These are phyloP conservation scores for Scelioninae gen. 2 DNA, from an alignment of 2,888 invertebrate species.

Conservation along the genomic window DNA sequence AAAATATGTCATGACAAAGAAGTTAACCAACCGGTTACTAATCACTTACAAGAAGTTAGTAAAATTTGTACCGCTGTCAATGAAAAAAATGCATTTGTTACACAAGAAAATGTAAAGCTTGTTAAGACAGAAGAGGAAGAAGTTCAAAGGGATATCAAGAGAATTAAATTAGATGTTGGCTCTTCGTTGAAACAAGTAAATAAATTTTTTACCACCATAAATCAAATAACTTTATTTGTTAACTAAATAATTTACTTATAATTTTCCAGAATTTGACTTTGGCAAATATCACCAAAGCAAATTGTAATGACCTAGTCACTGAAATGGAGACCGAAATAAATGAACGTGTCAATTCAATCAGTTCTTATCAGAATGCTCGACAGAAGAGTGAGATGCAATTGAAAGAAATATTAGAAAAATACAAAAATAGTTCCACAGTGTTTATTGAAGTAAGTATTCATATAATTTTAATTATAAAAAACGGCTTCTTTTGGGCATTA, in stretches of 20 bases:
- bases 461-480: no score
- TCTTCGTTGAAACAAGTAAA: conserved; percentile 65
- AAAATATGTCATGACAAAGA: conserved; percentile 51
- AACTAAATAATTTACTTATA: conserved; percentile 4
- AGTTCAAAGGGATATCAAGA: conserved; percentile 60
- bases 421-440: conserved; percentile 60
- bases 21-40: conserved; percentile 56
- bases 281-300: conserved; percentile 58
- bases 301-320: conserved; percentile 62
- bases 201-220: conserved; percentile 4
- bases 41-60: conserved; percentile 55
- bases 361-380: conserved; percentile 62
- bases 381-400: conserved; percentile 61
- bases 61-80: conserved; percentile 59
- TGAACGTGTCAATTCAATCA: conserved; percentile 60
- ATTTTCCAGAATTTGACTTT: conserved; percentile 64
- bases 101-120: conserved; percentile 52
- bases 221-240: conserved; percentile 1
- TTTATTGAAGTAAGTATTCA: conserved; percentile 63
- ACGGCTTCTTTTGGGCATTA: no score
- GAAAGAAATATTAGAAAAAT: conserved; percentile 61
- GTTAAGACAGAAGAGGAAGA: conserved; percentile 62
- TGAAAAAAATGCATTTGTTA: conserved; percentile 55
- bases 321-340: conserved; percentile 65
- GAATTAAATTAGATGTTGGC: conserved; percentile 62